Percentiles rank a stretch among this genome's conserved stretches.
Conservation (phyloP, 1,140 invertebrate species). For the Polypedilum vanderplanki region DNA sequence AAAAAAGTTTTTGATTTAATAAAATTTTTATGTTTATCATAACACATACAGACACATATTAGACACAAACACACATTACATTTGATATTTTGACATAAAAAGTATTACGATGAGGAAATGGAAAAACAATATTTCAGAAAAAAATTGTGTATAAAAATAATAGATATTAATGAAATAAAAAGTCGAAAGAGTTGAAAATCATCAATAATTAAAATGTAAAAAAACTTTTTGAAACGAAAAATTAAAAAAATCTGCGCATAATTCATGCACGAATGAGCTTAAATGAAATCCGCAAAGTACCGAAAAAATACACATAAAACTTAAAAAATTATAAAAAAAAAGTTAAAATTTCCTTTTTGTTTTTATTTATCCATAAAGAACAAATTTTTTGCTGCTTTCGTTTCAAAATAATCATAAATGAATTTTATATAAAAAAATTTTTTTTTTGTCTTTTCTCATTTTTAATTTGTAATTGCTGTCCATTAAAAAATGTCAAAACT, state of each 20-base stretch:
- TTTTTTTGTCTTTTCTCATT: too few relatives aligned
- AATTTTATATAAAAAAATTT: too few relatives aligned
- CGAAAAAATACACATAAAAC: not conserved
- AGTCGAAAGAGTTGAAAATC: not conserved
- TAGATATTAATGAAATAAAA: too few relatives aligned
- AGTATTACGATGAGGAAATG: not conserved
- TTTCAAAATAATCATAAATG: too few relatives aligned
- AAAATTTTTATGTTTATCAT: not conserved
- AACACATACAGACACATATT: not conserved
- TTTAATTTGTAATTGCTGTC: too few relatives aligned
- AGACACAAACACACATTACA: not conserved
- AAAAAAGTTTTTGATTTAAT: not conserved
- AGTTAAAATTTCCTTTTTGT: not conserved
- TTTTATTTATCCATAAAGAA: too few relatives aligned
- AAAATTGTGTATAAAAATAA: too few relatives aligned
- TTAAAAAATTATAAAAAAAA: not conserved
- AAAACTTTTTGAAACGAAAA: not conserved
- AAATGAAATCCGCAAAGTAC: constrained; percentile 13
- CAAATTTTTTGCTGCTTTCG: too few relatives aligned
- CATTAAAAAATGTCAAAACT: too few relatives aligned
- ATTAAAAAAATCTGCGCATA: constrained; percentile 6
- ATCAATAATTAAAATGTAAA: not conserved
- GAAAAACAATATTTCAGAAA: not conserved
- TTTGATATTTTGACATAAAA: not conserved
- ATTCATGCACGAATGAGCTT: constrained; percentile 24